phyloP scores from a whole-genome alignment of 2,888 invertebrate species.

The Drosophila rubida region DNA sequence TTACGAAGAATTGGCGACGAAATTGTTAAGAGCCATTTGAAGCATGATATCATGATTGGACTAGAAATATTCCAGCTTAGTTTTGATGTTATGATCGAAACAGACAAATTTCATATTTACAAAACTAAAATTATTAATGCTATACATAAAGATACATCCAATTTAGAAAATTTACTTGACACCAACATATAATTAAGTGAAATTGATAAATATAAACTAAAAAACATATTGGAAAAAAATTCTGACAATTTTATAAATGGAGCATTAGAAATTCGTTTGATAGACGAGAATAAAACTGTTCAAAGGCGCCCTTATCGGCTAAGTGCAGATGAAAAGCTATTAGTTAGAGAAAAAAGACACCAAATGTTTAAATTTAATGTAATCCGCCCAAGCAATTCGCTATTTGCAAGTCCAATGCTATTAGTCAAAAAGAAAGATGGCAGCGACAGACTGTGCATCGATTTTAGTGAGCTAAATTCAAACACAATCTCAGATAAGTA shows the following conservation, averaged over 20 bases:
- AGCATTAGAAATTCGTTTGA: constrained; percentile 19
- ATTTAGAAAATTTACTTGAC: neutral
- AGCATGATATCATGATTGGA: constrained; percentile 1
- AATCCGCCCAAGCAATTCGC: too few relatives aligned
- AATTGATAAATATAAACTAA: constrained; percentile 2
- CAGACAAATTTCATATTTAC: constrained; percentile 4
- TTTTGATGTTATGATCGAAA: constrained; percentile 4
- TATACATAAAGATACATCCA: neutral
- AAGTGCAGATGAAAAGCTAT: constrained; percentile 8
- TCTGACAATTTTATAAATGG: constrained; percentile 7
- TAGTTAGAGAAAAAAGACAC: neutral
- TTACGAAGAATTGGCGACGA: neutral
- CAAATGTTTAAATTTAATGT: neutral
- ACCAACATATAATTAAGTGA: neutral
- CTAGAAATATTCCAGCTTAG: neutral
- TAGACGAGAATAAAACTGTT: constrained; percentile 27
- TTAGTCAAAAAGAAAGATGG: constrained; percentile 9
- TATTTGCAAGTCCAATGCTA: constrained; percentile 8
- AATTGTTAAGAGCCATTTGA: constrained; percentile 8
- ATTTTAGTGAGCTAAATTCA: neutral
- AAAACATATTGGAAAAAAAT: neutral
- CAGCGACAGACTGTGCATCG: neutral
- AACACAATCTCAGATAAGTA: too few relatives aligned
- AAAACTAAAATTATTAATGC: neutral
- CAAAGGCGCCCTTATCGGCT: constrained; percentile 7